Conservation (phyloP, 53 echinoderm and acorn worm species). For the Echinometra lucunter region DNA sequence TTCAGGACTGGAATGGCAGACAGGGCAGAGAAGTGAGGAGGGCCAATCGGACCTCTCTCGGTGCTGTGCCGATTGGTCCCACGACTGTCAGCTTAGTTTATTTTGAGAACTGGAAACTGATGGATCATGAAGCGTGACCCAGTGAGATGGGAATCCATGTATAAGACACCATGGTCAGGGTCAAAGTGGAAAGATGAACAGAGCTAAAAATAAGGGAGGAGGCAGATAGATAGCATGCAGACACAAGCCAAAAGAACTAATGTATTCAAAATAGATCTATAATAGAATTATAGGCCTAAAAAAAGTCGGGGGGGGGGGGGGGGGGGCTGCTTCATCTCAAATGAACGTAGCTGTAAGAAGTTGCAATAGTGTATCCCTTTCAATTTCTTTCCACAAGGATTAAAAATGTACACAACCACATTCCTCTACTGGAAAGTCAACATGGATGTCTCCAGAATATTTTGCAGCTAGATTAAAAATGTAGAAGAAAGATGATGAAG, state of each 20-base stretch:
- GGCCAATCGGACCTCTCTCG: not conserved
- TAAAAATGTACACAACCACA: no score
- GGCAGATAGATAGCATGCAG: not conserved
- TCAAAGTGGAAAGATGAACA: conserved; percentile 26
- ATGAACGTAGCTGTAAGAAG: no score
- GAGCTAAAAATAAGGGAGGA: conserved; percentile 17
- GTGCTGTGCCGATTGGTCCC: conserved; percentile 42
- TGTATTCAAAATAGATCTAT: not conserved
- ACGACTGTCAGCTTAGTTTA: conserved; percentile 65
- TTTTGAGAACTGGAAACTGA: conserved; percentile 64
- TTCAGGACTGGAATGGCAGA: conserved; percentile 14
- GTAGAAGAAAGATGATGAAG: no score
- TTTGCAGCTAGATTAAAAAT: no score
- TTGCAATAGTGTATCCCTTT: no score
- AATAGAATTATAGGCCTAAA: no score
- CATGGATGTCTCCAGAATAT: no score
- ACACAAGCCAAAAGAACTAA: not conserved
- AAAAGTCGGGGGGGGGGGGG: no score
- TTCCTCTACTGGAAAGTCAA: no score
- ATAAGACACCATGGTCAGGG: not conserved
- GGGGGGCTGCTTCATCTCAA: no score
- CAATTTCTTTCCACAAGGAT: no score
- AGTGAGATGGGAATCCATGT: conserved; percentile 30
- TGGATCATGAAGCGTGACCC: conserved; percentile 46
- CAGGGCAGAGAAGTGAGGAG: not conserved